Evolutionary conservation across 2,888 invertebrate genomes (phyloP).

Genomic region (Embidobia sp.): DNA sequence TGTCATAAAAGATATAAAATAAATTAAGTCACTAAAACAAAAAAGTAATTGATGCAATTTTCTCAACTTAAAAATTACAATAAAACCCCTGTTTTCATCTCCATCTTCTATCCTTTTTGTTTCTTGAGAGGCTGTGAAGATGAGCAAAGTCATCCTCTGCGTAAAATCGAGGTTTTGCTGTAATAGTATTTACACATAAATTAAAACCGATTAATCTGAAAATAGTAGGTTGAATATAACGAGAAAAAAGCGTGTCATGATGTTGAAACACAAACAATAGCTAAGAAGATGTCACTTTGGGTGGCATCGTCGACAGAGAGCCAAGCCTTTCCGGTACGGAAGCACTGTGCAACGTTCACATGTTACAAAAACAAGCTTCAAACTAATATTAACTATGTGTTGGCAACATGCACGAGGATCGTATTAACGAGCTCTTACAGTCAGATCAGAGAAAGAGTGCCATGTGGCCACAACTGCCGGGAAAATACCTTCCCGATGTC

Average conservation of each 20-base stretch:
- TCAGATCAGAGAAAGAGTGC: conserved; percentile 78
- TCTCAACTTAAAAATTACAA: too few relatives aligned
- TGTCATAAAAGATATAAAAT: too few relatives aligned
- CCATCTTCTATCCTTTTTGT: too few relatives aligned
- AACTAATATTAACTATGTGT: conserved; percentile 81
- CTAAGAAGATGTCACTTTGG: conserved; percentile 60
- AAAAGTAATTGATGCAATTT: too few relatives aligned
- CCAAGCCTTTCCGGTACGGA: conserved; percentile 64
- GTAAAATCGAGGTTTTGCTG: too few relatives aligned
- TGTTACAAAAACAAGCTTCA: conserved; percentile 79
- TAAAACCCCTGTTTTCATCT: too few relatives aligned
- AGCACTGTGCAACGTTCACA: conserved; percentile 68
- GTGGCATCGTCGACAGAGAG: conserved; percentile 54
- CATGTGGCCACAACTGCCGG: conserved; percentile 79
- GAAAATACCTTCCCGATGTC: conserved; percentile 68
- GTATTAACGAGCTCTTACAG: conserved; percentile 80
- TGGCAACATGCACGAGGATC: conserved; percentile 79
- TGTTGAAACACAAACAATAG: conserved; percentile 54
- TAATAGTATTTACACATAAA: too few relatives aligned
- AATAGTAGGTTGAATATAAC: conserved; percentile 25
- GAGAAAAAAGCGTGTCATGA: conserved; percentile 37
- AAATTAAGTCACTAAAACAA: too few relatives aligned
- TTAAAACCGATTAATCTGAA: conserved; percentile 15
- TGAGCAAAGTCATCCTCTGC: too few relatives aligned
- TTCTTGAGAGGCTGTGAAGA: too few relatives aligned